Evolutionary conservation across 1,140 invertebrate species (phyloP).

Genomic region (Microplitis demolitor): DNA sequence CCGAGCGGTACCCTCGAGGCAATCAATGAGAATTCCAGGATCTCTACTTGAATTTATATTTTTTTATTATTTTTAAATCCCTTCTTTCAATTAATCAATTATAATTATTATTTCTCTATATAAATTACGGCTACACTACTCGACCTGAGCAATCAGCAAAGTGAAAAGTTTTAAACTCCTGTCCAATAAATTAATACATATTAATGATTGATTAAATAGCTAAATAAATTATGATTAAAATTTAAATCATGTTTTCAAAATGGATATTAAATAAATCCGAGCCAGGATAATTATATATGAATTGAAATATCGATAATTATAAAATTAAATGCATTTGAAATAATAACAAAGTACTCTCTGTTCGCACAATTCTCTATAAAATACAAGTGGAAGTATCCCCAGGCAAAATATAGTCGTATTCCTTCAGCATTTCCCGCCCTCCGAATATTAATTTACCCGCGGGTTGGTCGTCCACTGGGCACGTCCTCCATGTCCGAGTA

Average conservation of each 20-base stretch:
- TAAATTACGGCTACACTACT: too few species aligned
- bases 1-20: not conserved
- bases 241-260: not conserved
- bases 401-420: not conserved
- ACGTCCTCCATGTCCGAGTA: not conserved
- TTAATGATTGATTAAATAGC: too few species aligned
- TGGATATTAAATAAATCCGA: not conserved
- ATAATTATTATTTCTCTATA: too few species aligned
- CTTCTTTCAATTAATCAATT: not conserved
- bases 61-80: not conserved
- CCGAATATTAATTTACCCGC: not conserved
- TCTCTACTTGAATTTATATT: not conserved
- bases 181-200: too few species aligned
- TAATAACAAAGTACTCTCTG: not conserved
- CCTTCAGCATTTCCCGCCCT: not conserved
- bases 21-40: not conserved
- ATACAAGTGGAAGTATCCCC: not conserved
- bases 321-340: not conserved
- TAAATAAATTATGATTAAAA: too few species aligned
- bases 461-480: not conserved
- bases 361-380: too few species aligned
- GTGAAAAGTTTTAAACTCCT: too few species aligned
- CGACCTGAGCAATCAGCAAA: too few species aligned
- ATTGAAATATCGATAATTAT: slow-evolving; percentile 4
- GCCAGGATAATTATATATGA: not conserved